Evolutionary conservation across 2,888 invertebrate species (phyloP), one percentile per base, ranked within the genome.

Genomic region (Eremobia ochroleuca): DNA sequence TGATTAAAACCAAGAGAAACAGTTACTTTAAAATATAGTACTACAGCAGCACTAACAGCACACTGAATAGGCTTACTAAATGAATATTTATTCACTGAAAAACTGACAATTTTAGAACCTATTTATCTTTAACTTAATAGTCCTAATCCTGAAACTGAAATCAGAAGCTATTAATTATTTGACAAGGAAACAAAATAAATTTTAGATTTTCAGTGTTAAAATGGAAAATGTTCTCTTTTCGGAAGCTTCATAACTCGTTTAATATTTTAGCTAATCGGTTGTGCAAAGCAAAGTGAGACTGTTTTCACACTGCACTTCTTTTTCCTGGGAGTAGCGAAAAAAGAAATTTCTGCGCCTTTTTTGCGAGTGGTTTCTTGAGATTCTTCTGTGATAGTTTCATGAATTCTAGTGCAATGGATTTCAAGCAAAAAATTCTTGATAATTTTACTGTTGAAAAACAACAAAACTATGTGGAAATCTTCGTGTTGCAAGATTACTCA

Each of bases 111-210:
- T 79, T 71, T 28, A 8, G 25, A 11, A 49, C 28, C 8, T 80
- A 66, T 73, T 73, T 80, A 73, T 52, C 34, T 65, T 58, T 25
- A 55, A 58, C 25, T 0, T 13, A 64, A 64, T 55, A 71, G 49
- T 25, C 43, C 2, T 34, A 49, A 52, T 79, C 49, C 18, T 37
- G 58, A 43, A 73, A 59, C 25, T 65, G 28, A 73, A 80, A 66
- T 78, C 58, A 78, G 64, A 78, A 59, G 52, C 59, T 74, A 37
- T 66, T 66, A 28, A 73, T 43, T 46, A 43, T 73, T 78, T 74
- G 37, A 55, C 15, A 61, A 46, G 5, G 15, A 46, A 61, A 80
- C 43, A 28, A 79, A 52, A 73, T 34, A 34, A 0, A 73, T 34
- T 59, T 37, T 73, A 73, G 28, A 55, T n/a, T 55, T 58, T 28